Conservation (phyloP, 2,113 vertebrate species). For the Hystrix cristata region DNA sequence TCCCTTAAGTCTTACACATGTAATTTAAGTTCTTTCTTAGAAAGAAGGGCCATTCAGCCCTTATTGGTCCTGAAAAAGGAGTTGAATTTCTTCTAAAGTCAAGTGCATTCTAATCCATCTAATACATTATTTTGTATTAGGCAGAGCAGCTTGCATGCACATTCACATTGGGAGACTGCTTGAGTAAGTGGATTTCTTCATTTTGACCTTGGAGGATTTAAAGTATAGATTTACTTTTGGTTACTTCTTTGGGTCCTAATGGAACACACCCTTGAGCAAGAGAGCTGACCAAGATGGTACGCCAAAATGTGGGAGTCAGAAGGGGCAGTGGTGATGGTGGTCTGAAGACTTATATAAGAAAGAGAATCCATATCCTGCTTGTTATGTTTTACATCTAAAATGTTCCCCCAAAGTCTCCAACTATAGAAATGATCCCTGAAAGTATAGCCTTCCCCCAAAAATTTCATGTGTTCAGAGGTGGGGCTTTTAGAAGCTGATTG, state of each 20-base stretch:
- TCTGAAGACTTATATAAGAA: background rate
- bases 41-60: background rate
- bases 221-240: slow-evolving; percentile 27
- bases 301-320: background rate
- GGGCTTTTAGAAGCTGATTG: background rate
- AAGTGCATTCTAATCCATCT: slow-evolving; percentile 16
- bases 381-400: background rate
- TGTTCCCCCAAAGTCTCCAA: background rate
- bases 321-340: too few species aligned
- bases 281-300: background rate
- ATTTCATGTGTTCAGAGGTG: background rate
- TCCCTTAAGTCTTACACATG: background rate
- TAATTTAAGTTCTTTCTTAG: background rate
- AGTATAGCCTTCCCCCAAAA: too few species aligned
- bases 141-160: background rate
- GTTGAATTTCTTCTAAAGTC: slow-evolving; percentile 34
- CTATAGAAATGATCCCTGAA: too few species aligned
- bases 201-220: slow-evolving; percentile 43
- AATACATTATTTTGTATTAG: slow-evolving; percentile 2
- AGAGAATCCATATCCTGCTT: background rate
- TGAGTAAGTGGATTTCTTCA: slow-evolving; percentile 20
- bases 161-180: background rate
- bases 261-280: slow-evolving; percentile 17
- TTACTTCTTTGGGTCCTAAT: background rate
- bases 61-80: slow-evolving; percentile 29